These are phyloP conservation scores for Microctonus hyperodae DNA, from an alignment of 2,888 invertebrate genomes.

Conservation along the genomic window DNA sequence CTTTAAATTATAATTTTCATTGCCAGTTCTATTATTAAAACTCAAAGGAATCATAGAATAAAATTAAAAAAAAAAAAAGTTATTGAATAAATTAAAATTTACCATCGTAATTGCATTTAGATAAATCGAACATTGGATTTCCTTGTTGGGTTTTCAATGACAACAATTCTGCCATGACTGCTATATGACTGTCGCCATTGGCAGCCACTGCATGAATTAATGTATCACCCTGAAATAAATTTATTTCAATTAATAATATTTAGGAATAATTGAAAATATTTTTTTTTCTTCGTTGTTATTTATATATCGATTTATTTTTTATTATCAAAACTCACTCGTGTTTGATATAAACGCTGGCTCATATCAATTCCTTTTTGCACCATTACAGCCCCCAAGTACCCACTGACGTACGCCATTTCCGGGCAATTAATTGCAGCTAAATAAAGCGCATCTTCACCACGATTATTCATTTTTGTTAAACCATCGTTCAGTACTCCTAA, in stretches of 20 bases:
- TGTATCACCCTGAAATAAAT: slow-evolving; percentile 48
- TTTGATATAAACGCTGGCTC: slow-evolving; percentile 47
- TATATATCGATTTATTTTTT: no score
- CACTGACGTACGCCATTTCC: slow-evolving; percentile 49
- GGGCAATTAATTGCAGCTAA: slow-evolving; percentile 53
- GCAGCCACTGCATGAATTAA: slow-evolving; percentile 51
- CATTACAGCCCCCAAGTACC: slow-evolving; percentile 53
- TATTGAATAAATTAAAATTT: slow-evolving; percentile 33
- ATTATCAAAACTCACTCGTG: slow-evolving; percentile 42
- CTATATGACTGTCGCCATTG: slow-evolving; percentile 50
- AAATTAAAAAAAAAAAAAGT: no score
- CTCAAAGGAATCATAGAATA: not conserved
- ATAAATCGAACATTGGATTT: slow-evolving; percentile 51
- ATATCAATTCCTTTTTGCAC: slow-evolving; percentile 51
- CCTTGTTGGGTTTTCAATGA: slow-evolving; percentile 47
- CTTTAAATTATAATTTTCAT: slow-evolving; percentile 41
- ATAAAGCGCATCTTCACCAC: slow-evolving; percentile 54
- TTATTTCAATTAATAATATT: not conserved
- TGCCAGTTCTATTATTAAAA: no score
- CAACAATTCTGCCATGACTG: slow-evolving; percentile 50
- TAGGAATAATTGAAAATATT: not conserved
- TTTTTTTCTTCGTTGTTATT: not conserved
- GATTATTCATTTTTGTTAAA: slow-evolving; percentile 46
- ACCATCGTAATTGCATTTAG: slow-evolving; percentile 55
- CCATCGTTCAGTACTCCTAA: slow-evolving; percentile 44